Evolutionary conservation across 1,140 invertebrate genomes (phyloP).

Genomic region (Hyles euphorbiae): DNA sequence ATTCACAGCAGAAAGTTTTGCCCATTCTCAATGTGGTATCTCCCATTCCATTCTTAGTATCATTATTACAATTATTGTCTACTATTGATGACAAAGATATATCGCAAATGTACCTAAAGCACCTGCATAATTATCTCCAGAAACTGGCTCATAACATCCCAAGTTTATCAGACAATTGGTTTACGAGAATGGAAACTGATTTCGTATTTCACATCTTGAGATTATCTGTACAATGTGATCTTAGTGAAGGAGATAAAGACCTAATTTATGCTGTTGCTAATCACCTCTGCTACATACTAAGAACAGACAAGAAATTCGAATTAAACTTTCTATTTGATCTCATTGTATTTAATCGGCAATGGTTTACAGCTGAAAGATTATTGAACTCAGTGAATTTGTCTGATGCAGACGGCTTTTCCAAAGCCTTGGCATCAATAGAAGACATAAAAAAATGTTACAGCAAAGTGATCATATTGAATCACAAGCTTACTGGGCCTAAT

Average conservation of each 20-base stretch:
- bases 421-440: conserved; percentile 57
- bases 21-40: conserved; percentile 70
- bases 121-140: conserved; percentile 40
- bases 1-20: conserved; percentile 68
- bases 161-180: conserved; percentile 75
- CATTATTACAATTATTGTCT: conserved; percentile 56
- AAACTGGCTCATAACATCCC: conserved; percentile 49
- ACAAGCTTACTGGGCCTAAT: conserved; percentile 33
- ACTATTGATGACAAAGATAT: conserved; percentile 36
- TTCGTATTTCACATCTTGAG: conserved; percentile 71
- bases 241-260: conserved; percentile 55
- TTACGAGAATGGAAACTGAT: conserved; percentile 75
- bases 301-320: conserved; percentile 66
- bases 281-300: conserved; percentile 74
- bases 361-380: conserved; percentile 74
- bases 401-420: conserved; percentile 60
- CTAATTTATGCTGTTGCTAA: conserved; percentile 72
- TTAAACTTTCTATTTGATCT: conserved; percentile 70
- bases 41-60: conserved; percentile 70
- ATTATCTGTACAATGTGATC: conserved; percentile 44
- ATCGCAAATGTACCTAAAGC: conserved; percentile 30
- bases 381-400: conserved; percentile 70
- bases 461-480: conserved; percentile 66
- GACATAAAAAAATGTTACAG: conserved; percentile 73
- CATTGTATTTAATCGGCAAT: conserved; percentile 75